Percentiles rank a stretch among this genome's conserved stretches.
These are phyloP conservation scores for Kryptopterus vitreolus DNA, from an alignment of 2,797 vertebrate species.

Conservation along the genomic window DNA sequence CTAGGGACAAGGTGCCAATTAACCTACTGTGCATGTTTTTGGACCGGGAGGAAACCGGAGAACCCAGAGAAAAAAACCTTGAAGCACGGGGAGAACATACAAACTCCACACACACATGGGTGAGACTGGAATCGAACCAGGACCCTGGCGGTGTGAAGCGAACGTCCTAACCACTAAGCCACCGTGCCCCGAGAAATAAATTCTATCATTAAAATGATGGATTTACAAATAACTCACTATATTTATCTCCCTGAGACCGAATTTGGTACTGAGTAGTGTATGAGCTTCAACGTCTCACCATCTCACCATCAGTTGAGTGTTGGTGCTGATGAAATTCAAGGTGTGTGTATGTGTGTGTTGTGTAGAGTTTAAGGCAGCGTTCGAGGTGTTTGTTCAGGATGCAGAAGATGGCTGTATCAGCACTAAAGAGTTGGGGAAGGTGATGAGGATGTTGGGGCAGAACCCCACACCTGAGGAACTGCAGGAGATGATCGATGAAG, in stretches of 20 bases:
- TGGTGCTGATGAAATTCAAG: too few relatives aligned
- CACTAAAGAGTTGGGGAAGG: constrained; percentile 82
- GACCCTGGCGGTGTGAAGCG: too few relatives aligned
- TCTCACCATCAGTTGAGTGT: background rate
- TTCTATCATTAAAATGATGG: background rate
- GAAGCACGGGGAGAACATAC: too few relatives aligned
- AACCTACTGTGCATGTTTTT: too few relatives aligned
- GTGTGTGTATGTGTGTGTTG: background rate
- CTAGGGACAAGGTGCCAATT: too few relatives aligned
- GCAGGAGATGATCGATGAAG: constrained; percentile 99
- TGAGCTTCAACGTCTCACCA: background rate
- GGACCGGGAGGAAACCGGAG: too few relatives aligned
- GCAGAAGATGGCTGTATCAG: constrained; percentile 82
- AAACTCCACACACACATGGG: too few relatives aligned
- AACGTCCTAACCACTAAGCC: too few relatives aligned
- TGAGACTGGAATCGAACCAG: too few relatives aligned
- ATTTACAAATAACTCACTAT: background rate
- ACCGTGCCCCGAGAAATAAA: background rate
- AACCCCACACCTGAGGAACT: constrained; percentile 97
- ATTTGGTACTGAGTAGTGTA: background rate
- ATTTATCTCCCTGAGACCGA: background rate
- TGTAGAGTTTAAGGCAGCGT: constrained; percentile 95
- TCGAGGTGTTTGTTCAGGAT: constrained; percentile 96
- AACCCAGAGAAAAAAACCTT: too few relatives aligned
- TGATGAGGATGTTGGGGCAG: constrained; percentile 92